Evolutionary conservation across 2,797 vertebrate genomes (phyloP).

Genomic region (Clamator glandarius): DNA sequence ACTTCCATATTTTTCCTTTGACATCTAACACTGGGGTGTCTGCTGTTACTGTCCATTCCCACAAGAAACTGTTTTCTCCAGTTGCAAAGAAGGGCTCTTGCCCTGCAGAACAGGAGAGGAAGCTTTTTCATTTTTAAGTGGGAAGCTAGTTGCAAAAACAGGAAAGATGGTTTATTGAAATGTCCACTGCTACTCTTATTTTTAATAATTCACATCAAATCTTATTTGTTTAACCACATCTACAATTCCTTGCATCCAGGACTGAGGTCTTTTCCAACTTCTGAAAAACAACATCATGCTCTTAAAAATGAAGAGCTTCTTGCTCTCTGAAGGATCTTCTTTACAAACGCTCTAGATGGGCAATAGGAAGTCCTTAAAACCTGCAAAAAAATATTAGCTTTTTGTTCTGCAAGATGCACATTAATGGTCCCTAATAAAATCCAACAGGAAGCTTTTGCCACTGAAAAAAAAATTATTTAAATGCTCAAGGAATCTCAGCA

Average conservation of each 20-base stretch:
- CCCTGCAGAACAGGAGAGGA: background rate
- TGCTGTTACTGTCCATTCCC: background rate
- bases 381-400: background rate
- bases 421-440: background rate
- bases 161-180: background rate
- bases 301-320: background rate
- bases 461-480: background rate
- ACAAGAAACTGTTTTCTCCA: background rate
- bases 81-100: background rate
- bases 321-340: background rate
- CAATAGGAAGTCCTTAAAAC: background rate
- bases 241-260: background rate
- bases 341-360: background rate
- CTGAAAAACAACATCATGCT: background rate
- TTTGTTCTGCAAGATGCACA: background rate
- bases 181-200: background rate
- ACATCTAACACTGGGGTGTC: background rate
- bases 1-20: background rate
- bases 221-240: background rate
- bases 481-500: background rate
- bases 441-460: background rate
- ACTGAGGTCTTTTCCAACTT: background rate
- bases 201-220: background rate
- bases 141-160: background rate
- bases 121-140: background rate